Evolutionary conservation across 2,797 vertebrate species (phyloP).

Genomic region (Sebastes nivosus): DNA sequence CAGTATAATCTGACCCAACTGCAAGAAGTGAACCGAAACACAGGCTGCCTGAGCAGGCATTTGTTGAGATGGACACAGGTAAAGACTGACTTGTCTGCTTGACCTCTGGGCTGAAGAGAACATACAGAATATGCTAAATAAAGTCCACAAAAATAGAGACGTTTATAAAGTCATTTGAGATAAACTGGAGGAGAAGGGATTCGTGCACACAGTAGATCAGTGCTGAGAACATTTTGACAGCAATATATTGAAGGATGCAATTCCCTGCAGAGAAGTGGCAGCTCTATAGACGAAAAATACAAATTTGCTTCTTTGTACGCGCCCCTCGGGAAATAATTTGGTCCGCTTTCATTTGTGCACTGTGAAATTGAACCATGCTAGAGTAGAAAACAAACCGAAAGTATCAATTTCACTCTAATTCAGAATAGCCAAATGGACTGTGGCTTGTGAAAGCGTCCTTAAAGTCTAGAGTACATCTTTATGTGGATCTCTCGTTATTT

Average conservation of each 20-base stretch:
- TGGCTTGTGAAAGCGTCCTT: neutral
- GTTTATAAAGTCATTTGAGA: neutral
- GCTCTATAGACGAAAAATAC: neutral
- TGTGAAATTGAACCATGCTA: too few species aligned
- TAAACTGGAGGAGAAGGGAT: neutral
- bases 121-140: neutral
- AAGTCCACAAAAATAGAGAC: neutral
- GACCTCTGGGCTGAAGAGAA: neutral
- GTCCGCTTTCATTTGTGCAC: neutral
- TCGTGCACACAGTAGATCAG: neutral
- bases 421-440: neutral
- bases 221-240: neutral
- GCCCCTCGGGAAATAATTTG: neutral
- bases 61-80: too few species aligned
- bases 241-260: neutral
- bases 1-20: too few species aligned
- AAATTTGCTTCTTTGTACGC: neutral
- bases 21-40: too few species aligned
- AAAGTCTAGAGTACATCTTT: neutral
- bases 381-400: neutral
- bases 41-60: too few species aligned
- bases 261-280: neutral
- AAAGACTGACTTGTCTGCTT: neutral
- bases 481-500: neutral
- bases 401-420: neutral